Percentiles rank a stretch among this genome's conserved stretches.
These are phyloP conservation scores for Horisme vitalbata DNA, from an alignment of 2,888 invertebrate species.

Conservation along the genomic window DNA sequence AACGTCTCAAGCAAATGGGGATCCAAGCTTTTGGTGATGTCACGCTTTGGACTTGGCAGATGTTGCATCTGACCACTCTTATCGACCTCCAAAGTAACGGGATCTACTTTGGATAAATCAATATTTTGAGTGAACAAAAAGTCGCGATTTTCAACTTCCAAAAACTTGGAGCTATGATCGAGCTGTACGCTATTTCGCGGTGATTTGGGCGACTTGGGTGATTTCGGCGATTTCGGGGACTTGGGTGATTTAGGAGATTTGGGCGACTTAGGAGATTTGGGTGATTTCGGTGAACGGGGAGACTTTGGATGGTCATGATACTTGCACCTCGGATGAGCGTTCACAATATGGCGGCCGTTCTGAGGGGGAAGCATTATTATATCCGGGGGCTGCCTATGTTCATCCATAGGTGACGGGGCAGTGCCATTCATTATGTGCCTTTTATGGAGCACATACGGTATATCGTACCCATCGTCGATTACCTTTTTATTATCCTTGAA, in stretches of 20 bases:
- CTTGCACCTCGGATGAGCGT: conserved; percentile 74
- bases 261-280: conserved; percentile 84
- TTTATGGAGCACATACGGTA: conserved; percentile 93
- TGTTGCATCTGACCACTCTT: conserved; percentile 85
- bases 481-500: conserved; percentile 77
- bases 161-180: conserved; percentile 68
- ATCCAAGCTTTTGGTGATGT: conserved; percentile 87
- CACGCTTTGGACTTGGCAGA: conserved; percentile 87
- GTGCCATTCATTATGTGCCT: conserved; percentile 94
- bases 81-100: conserved; percentile 87
- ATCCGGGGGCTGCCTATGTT: conserved; percentile 68
- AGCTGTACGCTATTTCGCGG: conserved; percentile 67
- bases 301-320: conserved; percentile 80
- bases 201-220: conserved; percentile 81
- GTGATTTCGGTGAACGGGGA: conserved; percentile 73
- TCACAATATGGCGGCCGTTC: conserved; percentile 72
- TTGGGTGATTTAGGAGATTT: conserved; percentile 86
- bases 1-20: conserved; percentile 86
- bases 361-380: conserved; percentile 74
- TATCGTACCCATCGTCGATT: conserved; percentile 85
- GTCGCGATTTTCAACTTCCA: conserved; percentile 81
- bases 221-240: conserved; percentile 84
- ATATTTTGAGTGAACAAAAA: conserved; percentile 90
- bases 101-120: conserved; percentile 88
- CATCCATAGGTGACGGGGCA: conserved; percentile 83